Evolutionary conservation across 2,113 vertebrate genomes (phyloP).

Genomic region (Phoxinus phoxinus): DNA sequence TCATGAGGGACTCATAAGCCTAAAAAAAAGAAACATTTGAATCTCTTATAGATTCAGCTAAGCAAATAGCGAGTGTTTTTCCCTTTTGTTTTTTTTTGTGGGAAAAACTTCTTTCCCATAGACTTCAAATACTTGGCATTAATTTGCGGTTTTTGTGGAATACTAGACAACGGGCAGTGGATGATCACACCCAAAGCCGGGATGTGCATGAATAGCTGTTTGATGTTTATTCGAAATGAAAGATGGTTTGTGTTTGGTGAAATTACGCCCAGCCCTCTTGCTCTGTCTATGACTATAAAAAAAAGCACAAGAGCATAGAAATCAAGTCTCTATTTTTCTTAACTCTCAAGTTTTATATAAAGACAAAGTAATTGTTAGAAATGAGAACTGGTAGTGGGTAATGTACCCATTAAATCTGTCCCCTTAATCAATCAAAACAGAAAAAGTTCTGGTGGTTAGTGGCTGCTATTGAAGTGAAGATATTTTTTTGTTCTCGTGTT

Average conservation of each 20-base stretch:
- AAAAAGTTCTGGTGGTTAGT: conserved; percentile 38
- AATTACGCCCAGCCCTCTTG: background rate
- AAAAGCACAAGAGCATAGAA: conserved; percentile 43
- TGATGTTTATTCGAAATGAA: background rate
- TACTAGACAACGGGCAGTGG: background rate
- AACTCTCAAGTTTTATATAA: background rate
- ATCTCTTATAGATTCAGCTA: background rate
- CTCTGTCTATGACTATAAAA: background rate
- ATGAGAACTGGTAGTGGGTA: background rate
- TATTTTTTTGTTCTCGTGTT: conserved; percentile 37
- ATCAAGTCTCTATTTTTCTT: conserved; percentile 5
- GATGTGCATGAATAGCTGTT: background rate
- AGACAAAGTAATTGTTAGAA: background rate
- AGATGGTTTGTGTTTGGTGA: background rate
- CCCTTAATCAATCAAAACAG: conserved; percentile 23
- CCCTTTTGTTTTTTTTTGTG: background rate
- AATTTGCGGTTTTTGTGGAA: background rate
- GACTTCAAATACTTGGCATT: background rate
- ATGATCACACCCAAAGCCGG: background rate
- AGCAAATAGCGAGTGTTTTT: background rate
- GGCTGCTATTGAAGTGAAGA: conserved; percentile 54
- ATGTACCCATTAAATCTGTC: background rate
- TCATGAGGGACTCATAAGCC: background rate
- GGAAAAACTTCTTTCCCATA: background rate
- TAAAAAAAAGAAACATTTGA: background rate